phyloP scores from a whole-genome alignment of 2,888 invertebrate species.

The Scotopteryx bipunctaria region DNA sequence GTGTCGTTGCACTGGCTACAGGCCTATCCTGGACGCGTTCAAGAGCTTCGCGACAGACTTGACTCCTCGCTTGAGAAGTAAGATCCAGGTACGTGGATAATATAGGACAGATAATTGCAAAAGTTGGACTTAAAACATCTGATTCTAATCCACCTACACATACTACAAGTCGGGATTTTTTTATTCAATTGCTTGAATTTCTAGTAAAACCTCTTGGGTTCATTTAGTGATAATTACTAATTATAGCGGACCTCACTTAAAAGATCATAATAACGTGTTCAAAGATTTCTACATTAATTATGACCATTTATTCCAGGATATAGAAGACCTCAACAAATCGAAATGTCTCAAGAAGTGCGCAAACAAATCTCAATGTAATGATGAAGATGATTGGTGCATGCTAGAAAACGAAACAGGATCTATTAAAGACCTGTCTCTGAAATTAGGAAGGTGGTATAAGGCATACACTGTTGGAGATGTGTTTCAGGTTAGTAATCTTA shows the following conservation, averaged over 20 bases:
- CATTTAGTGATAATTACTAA: too few relatives aligned
- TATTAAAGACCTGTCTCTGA: slow-evolving; percentile 57
- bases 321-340: slow-evolving; percentile 67
- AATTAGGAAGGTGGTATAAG: slow-evolving; percentile 81
- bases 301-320: slow-evolving; percentile 53
- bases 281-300: background rate
- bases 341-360: slow-evolving; percentile 52
- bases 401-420: slow-evolving; percentile 47
- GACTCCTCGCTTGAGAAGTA: slow-evolving; percentile 68
- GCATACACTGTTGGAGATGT: slow-evolving; percentile 81
- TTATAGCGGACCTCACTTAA: too few relatives aligned
- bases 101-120: too few relatives aligned
- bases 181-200: too few relatives aligned
- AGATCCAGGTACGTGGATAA: slow-evolving; percentile 11
- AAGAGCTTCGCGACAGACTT: slow-evolving; percentile 88
- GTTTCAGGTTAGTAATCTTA: slow-evolving; percentile 65
- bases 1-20: slow-evolving; percentile 91
- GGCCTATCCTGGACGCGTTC: slow-evolving; percentile 90
- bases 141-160: too few relatives aligned
- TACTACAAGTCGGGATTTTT: too few relatives aligned
- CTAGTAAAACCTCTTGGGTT: too few relatives aligned
- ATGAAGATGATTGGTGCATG: slow-evolving; percentile 62
- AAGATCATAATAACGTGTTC: too few relatives aligned
- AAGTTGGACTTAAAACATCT: too few relatives aligned
- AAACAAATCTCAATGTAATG: slow-evolving; percentile 39